Percentiles rank a stretch among this genome's conserved stretches.
These are phyloP conservation scores for Pipa parva DNA, from an alignment of 2,113 vertebrate genomes.

Conservation along the genomic window DNA sequence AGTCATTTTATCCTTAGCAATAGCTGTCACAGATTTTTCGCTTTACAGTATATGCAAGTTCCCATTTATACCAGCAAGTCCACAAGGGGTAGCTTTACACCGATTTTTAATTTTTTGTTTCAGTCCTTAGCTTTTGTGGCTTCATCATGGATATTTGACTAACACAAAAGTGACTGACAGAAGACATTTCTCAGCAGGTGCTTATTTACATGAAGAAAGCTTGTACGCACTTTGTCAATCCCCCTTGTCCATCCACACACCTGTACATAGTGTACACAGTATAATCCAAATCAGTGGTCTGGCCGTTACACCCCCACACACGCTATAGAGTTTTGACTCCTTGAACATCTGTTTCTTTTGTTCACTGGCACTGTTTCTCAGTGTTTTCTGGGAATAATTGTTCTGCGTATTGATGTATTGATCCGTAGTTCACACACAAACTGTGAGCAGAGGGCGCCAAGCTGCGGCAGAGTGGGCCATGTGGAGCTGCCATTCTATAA, in stretches of 20 bases:
- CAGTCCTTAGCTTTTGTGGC: too few species aligned
- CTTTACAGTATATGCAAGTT: too few species aligned
- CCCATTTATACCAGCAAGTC: too few species aligned
- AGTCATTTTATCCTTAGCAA: too few species aligned
- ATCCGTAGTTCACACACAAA: slow-evolving; percentile 29
- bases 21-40: too few species aligned
- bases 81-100: too few species aligned
- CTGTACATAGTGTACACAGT: neutral
- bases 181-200: too few species aligned
- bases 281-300: neutral
- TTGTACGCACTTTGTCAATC: neutral
- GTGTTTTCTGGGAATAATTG: slow-evolving; percentile 38
- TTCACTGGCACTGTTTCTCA: slow-evolving; percentile 31
- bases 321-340: neutral
- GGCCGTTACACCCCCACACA: slow-evolving; percentile 9
- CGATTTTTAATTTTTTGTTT: too few species aligned
- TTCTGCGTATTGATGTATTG: slow-evolving; percentile 38
- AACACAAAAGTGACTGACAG: too few species aligned
- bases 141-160: too few species aligned
- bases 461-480: neutral
- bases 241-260: neutral
- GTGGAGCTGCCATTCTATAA: slow-evolving; percentile 16
- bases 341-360: slow-evolving; percentile 38
- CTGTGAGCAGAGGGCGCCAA: slow-evolving; percentile 27
- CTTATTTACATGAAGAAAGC: too few species aligned